phyloP scores from a whole-genome alignment of 1,140 invertebrate species.

The Aphaenogaster rudis region DNA sequence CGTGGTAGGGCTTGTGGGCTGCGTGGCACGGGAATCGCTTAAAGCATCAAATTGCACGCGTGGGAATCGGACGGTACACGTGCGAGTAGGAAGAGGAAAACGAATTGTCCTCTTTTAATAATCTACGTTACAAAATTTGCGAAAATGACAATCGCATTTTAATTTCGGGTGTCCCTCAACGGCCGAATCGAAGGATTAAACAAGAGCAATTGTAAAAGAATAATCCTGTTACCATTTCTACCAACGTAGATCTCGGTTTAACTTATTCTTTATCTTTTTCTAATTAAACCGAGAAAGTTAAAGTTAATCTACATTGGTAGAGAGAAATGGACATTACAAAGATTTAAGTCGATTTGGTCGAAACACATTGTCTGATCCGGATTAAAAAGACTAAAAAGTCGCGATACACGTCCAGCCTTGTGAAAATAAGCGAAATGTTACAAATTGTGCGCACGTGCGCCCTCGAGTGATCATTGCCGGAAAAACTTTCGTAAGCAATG shows the following conservation, averaged over 20 bases:
- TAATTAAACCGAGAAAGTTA: no score
- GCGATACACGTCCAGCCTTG: not conserved
- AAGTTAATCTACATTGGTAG: no score
- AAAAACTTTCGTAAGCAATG: constrained; percentile 25
- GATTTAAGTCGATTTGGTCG: not conserved
- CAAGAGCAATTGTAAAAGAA: not conserved
- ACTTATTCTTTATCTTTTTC: no score
- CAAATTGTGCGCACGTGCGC: not conserved
- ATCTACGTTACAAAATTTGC: not conserved
- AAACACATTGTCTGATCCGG: not conserved
- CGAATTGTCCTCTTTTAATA: constrained; percentile 11
- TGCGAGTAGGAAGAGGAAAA: not conserved
- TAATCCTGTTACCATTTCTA: not conserved
- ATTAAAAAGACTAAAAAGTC: not conserved
- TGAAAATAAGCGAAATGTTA: not conserved
- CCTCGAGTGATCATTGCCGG: constrained; percentile 10
- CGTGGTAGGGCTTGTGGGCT: not conserved
- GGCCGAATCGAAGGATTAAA: not conserved
- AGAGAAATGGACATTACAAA: no score
- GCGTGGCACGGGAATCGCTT: constrained; percentile 4
- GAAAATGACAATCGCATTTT: not conserved
- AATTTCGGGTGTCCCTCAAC: not conserved
- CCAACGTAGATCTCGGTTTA: no score
- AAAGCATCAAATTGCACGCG: constrained; percentile 3
- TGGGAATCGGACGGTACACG: constrained; percentile 11